These are phyloP conservation scores for Cephus spinipes DNA, from an alignment of 2,888 invertebrate species.

Conservation along the genomic window DNA sequence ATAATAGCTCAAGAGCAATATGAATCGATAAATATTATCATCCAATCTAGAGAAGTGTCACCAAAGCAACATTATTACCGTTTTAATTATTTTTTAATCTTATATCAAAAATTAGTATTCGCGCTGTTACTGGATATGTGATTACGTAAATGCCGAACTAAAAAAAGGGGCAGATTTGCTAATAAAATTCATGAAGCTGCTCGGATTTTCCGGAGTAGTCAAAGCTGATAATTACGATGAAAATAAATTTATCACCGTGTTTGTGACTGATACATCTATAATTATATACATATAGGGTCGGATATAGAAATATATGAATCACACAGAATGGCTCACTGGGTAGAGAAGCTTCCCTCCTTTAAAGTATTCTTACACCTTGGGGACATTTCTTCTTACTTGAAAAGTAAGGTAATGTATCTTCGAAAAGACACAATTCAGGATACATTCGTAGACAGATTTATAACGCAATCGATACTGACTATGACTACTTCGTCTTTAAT, in stretches of 20 bases:
- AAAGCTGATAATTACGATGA: neutral
- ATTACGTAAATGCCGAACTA: too few relatives aligned
- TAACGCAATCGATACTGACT: constrained; percentile 7
- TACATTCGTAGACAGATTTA: constrained; percentile 35
- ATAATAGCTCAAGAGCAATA: too few relatives aligned
- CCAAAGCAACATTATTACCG: too few relatives aligned
- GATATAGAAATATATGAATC: constrained; percentile 2
- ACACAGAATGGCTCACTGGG: neutral
- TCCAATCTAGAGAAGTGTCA: too few relatives aligned
- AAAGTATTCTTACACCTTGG: constrained; percentile 14
- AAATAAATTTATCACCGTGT: neutral
- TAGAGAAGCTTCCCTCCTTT: neutral
- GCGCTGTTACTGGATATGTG: too few relatives aligned
- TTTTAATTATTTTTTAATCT: too few relatives aligned
- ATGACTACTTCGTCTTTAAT: neutral
- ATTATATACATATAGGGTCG: neutral
- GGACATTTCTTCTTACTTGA: constrained; percentile 48
- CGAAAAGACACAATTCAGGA: constrained; percentile 40
- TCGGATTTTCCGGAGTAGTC: neutral
- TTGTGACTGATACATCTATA: neutral
- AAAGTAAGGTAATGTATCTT: constrained; percentile 20
- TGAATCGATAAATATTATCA: too few relatives aligned
- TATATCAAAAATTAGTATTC: too few relatives aligned
- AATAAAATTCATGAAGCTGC: neutral
- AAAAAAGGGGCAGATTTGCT: too few relatives aligned